phyloP scores from a whole-genome alignment of 2,113 vertebrate species.

The Daubentonia madagascariensis region DNA sequence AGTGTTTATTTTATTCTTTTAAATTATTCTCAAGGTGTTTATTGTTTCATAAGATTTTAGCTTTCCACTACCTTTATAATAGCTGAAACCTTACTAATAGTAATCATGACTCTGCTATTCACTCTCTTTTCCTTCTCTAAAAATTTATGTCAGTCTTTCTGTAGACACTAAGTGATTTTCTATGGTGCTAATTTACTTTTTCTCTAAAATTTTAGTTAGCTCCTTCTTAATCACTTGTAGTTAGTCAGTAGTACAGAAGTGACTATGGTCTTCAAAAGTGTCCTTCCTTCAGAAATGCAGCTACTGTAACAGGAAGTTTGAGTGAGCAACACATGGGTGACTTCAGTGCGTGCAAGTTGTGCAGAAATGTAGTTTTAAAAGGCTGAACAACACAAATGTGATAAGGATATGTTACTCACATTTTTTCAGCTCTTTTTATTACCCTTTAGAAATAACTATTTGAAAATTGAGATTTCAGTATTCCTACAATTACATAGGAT shows the following conservation, averaged over 20 bases:
- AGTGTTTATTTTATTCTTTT: constrained; percentile 67
- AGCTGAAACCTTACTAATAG: constrained; percentile 47
- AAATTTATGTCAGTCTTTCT: neutral
- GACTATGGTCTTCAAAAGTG: neutral
- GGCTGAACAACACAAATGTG: neutral
- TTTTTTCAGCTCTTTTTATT: neutral
- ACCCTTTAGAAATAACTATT: neutral
- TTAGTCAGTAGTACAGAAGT: neutral
- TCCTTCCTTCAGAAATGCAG: neutral
- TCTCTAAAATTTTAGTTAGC: neutral
- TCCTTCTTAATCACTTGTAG: neutral
- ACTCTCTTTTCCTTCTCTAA: neutral
- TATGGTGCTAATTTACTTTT: neutral
- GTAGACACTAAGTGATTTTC: neutral
- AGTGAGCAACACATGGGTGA: neutral
- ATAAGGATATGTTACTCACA: neutral
- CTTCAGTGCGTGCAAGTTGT: neutral
- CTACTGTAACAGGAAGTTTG: neutral
- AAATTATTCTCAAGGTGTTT: constrained; percentile 67
- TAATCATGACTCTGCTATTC: constrained; percentile 20
- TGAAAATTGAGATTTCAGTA: neutral
- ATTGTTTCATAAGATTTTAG: constrained; percentile 75
- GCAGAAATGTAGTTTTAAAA: neutral
- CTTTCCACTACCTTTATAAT: constrained; percentile 71
- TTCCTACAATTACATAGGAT: neutral